phyloP scores from a whole-genome alignment of 2,113 vertebrate genomes.

The Ceuthmochares aereus region DNA sequence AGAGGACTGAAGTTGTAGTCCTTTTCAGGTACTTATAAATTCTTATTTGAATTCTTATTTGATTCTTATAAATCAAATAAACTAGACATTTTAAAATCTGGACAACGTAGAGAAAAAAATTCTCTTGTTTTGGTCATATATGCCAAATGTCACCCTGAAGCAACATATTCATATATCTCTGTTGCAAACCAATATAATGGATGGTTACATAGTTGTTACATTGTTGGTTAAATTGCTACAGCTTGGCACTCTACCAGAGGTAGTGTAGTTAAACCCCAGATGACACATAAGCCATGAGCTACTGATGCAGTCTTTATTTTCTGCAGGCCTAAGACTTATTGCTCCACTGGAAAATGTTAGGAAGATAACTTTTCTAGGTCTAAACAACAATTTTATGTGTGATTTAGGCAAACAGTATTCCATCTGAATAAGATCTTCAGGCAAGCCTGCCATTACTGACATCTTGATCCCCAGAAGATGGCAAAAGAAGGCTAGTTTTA shows the following conservation, averaged over 20 bases:
- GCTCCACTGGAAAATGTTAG: background rate
- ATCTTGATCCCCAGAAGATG: background rate
- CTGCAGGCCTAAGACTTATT: background rate
- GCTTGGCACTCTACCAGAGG: background rate
- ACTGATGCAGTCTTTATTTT: background rate
- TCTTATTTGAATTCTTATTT: too few relatives aligned
- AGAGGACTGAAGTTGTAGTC: background rate
- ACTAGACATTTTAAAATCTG: constrained; percentile 17
- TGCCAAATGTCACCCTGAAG: background rate
- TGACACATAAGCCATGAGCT: background rate
- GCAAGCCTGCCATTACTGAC: background rate
- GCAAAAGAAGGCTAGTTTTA: background rate
- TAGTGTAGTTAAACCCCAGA: background rate
- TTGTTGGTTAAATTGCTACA: constrained; percentile 16
- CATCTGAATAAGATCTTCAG: background rate
- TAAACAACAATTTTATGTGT: background rate
- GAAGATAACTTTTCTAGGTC: background rate
- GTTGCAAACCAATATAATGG: background rate
- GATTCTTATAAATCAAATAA: constrained; percentile 5
- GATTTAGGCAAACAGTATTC: background rate
- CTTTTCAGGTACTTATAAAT: background rate
- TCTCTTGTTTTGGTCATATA: background rate
- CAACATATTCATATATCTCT: background rate
- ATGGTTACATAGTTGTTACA: background rate
- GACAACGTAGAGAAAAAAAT: background rate